Evolutionary conservation across 2,113 vertebrate genomes (phyloP), one percentile per base, ranked within the genome.

Genomic region (Limnothrissa miodon): DNA sequence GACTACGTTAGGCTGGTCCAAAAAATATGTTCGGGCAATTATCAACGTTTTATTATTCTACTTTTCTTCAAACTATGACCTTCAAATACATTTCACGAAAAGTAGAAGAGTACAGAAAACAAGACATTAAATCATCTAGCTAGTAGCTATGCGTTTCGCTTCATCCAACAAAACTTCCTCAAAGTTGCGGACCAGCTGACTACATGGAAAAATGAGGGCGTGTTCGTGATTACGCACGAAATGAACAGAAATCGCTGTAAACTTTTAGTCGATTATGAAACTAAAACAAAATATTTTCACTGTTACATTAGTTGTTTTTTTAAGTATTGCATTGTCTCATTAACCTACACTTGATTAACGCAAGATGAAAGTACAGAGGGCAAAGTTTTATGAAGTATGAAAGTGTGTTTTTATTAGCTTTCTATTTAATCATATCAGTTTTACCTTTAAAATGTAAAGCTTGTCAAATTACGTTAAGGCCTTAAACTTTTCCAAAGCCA

Each of bases 401-500:
- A n/a, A n/a, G n/a, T n/a, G n/a, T n/a, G n/a, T n/a, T n/a, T n/a
- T n/a, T n/a, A n/a, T n/a, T n/a, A n/a, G n/a, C n/a, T n/a, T n/a
- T n/a, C n/a, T n/a, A n/a, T n/a, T n/a, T n/a, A n/a, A n/a, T n/a
- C n/a, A n/a, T n/a, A n/a, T n/a, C n/a, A n/a, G n/a, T n/a, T n/a
- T n/a, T n/a, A n/a, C n/a, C n/a, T n/a, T n/a, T n/a, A n/a, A n/a
- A n/a, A n/a, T n/a, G n/a, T n/a, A n/a, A n/a, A n/a, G n/a, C n/a
- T n/a, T n/a, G n/a, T 42, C 42, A 42, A 2, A 42, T 42, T 42
- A 42, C 6, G 42, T 42, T 42, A 42, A 19, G 19, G 3, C 19
- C 51, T 56, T 56, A 23, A 56, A 56, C 51, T 42, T 23, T 23
- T 39, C 85, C 83, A 21, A 90, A 91, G 11, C 87, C 84, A 19